Evolutionary conservation across 2,888 invertebrate species (phyloP).

Genomic region (Muscina levida): DNA sequence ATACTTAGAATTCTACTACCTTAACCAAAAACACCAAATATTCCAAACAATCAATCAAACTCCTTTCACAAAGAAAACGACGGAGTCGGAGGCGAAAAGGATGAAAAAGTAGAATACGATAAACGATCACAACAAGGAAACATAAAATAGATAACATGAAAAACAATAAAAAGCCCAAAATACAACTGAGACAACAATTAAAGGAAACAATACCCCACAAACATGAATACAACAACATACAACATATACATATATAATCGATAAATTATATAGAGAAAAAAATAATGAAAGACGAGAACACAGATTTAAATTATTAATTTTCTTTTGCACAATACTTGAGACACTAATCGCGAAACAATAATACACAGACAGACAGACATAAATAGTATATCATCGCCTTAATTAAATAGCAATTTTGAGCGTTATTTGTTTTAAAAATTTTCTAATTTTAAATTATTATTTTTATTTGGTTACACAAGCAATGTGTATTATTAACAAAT

Average conservation of each 20-base stretch:
- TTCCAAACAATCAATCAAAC: conserved; percentile 24
- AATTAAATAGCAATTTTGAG: too few relatives aligned
- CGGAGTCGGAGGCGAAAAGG: too few relatives aligned
- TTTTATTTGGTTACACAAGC: not conserved
- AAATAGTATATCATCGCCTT: too few relatives aligned
- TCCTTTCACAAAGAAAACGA: conserved; percentile 20
- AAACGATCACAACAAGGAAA: too few relatives aligned
- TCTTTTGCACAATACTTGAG: conserved; percentile 26
- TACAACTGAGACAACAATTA: conserved; percentile 9
- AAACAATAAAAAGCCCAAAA: not conserved
- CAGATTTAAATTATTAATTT: not conserved
- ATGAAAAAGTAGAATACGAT: too few relatives aligned
- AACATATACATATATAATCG: conserved; percentile 10
- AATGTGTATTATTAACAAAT: not conserved
- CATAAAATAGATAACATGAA: conserved; percentile 4
- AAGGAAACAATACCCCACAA: conserved; percentile 28
- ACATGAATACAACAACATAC: conserved; percentile 1
- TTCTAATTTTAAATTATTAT: not conserved
- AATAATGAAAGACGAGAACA: conserved; percentile 8
- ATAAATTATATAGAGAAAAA: conserved; percentile 30
- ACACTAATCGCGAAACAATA: conserved; percentile 4
- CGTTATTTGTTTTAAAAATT: too few relatives aligned
- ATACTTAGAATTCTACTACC: conserved; percentile 37
- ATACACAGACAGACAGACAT: conserved; percentile 9
- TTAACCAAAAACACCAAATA: conserved; percentile 64